Percentiles rank a stretch among this genome's conserved stretches.
Conservation (phyloP, 2,797 vertebrate genomes). For the Ammospiza maritima region DNA sequence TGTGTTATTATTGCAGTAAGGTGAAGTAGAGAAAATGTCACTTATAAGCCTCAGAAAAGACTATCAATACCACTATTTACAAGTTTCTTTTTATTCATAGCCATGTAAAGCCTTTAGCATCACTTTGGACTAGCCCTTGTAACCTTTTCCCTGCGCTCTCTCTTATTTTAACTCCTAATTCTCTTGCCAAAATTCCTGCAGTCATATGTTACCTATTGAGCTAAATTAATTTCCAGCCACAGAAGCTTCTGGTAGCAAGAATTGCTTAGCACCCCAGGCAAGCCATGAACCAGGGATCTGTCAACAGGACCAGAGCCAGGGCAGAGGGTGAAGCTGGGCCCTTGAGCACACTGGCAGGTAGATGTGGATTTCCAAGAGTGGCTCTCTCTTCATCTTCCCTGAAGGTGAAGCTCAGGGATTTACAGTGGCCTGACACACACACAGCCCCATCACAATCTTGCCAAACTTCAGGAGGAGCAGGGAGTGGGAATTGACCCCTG, state of each 20-base stretch:
- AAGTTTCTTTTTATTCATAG: neutral
- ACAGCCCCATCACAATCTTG: neutral
- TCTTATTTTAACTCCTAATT: neutral
- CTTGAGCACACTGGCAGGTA: neutral
- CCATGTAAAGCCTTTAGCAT: constrained; percentile 7
- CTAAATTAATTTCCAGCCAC: neutral
- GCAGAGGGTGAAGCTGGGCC: neutral
- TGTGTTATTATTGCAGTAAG: neutral
- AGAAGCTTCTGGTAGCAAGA: neutral
- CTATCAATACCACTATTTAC: constrained; percentile 21
- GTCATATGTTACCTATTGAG: neutral
- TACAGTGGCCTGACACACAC: neutral
- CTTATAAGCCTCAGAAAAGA: constrained; percentile 27
- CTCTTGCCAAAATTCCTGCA: constrained; percentile 19
- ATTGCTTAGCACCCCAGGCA: neutral
- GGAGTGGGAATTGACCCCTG: neutral
- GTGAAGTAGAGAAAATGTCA: constrained; percentile 25
- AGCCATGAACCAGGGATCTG: neutral
- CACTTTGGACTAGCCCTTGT: neutral
- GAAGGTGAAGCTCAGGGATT: neutral
- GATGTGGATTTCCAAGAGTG: neutral
- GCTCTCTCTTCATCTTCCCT: neutral
- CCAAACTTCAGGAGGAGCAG: neutral
- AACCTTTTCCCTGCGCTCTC: neutral
- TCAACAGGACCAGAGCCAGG: neutral